phyloP scores from a whole-genome alignment of 2,797 vertebrate genomes.

The Cryptoprocta ferox region DNA sequence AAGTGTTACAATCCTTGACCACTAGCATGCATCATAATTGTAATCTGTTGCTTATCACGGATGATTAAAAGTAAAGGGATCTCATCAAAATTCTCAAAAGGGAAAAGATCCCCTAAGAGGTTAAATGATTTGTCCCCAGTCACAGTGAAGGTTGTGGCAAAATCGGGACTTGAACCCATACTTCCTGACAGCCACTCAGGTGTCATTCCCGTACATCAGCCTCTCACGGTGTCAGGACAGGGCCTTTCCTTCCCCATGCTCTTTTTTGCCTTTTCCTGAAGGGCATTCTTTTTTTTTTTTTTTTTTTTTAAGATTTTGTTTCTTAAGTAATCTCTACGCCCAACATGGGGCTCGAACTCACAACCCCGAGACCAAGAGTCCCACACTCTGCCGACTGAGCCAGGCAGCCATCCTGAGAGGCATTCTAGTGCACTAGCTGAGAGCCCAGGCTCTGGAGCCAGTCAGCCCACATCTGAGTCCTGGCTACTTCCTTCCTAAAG shows the following conservation, averaged over 20 bases:
- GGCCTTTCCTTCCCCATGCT: accelerated
- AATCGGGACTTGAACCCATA: neutral
- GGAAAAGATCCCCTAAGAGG: neutral
- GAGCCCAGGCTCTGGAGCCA: neutral
- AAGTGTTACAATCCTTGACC: neutral
- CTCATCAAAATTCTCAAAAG: neutral
- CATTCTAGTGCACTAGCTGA: accelerated
- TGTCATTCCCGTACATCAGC: neutral
- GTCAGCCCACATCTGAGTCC: neutral
- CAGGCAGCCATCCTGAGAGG: neutral
- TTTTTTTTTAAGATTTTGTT: no score
- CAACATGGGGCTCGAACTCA: no score
- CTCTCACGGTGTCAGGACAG: accelerated
- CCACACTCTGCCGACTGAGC: no score
- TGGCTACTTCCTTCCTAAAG: neutral
- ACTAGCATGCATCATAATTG: neutral
- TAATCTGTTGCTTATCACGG: neutral
- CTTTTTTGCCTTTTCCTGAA: neutral
- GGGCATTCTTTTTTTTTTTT: neutral
- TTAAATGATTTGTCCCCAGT: neutral
- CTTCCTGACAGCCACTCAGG: neutral
- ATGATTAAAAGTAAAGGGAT: neutral
- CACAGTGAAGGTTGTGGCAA: neutral
- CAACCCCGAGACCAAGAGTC: no score
- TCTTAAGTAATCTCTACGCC: no score